Base-by-base conservation (phyloP, 2,113 vertebrate species). In the Oncorhynchus keta region DNA sequence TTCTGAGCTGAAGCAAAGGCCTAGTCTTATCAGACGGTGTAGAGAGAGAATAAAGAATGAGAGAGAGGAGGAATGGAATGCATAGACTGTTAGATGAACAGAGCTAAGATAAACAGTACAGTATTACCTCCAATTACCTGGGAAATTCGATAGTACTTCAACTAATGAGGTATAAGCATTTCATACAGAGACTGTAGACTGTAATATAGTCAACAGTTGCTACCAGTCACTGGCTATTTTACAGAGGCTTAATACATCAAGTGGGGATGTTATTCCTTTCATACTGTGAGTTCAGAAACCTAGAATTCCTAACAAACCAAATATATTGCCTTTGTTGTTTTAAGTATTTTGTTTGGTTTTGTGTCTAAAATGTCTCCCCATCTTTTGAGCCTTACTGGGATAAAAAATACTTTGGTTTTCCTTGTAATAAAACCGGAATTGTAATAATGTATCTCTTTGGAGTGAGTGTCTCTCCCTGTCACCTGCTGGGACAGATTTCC, bases 401-500 rank as follows among this genome's bases (percentile, higher is more conserved):
- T n/a, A 22, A 3, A 16, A 16, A 62, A n/a, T 7, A 62, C n/a
- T 62, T 62, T 62, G 20, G n/a, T 24, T 55, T 11, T 28, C 65
- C 68, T 32, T 68, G 66, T 30, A 39, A 20, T 35, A 30, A 45
- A 16, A 51, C 74, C 28, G n/a, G 57, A 45, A 14, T 49, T 81
- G 79, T 81, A 81, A 86, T 89, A 82, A 89, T 77, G 61, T 80
- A 89, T 77, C 67, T 80, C 75, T 82, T 79, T 81, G 48, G 61
- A 86, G 76, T 77, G 13, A 74, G 64, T 72, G 74, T 76, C 83
- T 77, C 80, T 76, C 83, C 76, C 79, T 78, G 81, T 90, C 89
- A 89, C 82, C 89, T 89, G 82, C 87, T 69, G 65, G 79, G 77
- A 82, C 76, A 81, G 66, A 82, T 85, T 87, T 78, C 79, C 86